phyloP scores from a whole-genome alignment of 2,888 invertebrate species.

The Rugalucina vietnamica region DNA sequence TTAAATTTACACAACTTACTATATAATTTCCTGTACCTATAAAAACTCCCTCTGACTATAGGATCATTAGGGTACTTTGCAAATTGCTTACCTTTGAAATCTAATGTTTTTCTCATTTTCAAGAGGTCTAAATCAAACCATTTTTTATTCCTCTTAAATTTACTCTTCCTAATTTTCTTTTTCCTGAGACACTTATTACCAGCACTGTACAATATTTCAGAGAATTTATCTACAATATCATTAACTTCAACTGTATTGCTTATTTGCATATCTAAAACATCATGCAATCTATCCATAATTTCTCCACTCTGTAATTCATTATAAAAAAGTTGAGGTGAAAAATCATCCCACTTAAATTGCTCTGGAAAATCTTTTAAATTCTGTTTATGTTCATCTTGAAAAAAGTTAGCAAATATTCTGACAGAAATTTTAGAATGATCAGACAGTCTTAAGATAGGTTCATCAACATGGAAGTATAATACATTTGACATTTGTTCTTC shows the following conservation, averaged over 20 bases:
- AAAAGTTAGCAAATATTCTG: background rate
- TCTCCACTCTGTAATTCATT: background rate
- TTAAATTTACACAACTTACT: background rate
- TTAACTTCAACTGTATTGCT: background rate
- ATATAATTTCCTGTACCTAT: conserved; percentile 5
- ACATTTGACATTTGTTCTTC: background rate
- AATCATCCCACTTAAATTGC: background rate
- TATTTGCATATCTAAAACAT: background rate
- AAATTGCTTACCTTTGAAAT: background rate
- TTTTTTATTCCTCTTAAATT: background rate
- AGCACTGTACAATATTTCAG: background rate
- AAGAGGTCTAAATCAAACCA: background rate
- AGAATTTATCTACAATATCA: background rate
- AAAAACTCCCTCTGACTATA: background rate
- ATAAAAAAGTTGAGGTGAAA: background rate
- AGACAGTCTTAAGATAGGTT: background rate
- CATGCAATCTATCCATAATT: background rate
- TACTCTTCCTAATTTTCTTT: background rate
- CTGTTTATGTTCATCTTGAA: background rate
- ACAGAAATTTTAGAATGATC: background rate
- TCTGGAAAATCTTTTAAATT: background rate
- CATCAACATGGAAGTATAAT: background rate
- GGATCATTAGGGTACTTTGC: conserved; percentile 17
- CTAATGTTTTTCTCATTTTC: background rate
- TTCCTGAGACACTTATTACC: background rate